Evolutionary conservation across 2,888 invertebrate species (phyloP).

Genomic region (Chymomyza caudatula): DNA sequence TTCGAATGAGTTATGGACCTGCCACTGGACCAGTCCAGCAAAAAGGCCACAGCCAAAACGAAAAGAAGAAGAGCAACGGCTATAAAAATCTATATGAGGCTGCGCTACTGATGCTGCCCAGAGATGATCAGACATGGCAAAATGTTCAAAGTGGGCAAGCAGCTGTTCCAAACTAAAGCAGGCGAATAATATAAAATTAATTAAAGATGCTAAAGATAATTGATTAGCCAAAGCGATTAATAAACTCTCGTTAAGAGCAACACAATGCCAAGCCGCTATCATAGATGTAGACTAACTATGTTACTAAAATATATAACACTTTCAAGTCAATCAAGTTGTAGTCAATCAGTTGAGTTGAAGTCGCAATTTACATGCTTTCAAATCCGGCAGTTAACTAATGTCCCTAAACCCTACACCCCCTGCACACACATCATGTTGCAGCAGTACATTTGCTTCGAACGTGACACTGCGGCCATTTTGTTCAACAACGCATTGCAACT

Average conservation of each 20-base stretch:
- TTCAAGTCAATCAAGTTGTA: not conserved
- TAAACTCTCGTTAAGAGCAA: conserved; percentile 66
- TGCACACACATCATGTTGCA: not conserved
- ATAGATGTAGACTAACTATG: not conserved
- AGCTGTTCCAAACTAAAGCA: conserved; percentile 49
- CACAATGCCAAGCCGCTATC: not conserved
- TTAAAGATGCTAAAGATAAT: conserved; percentile 79
- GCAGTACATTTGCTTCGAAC: not conserved
- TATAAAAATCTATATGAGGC: not conserved
- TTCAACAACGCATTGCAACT: conserved; percentile 28
- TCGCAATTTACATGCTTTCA: no score
- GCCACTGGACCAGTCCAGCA: conserved; percentile 9
- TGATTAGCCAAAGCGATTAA: conserved; percentile 78
- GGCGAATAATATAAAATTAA: conserved; percentile 77
- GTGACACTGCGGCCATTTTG: not conserved
- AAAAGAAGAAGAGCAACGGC: not conserved
- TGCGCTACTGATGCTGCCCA: conserved; percentile 13
- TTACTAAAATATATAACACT: not conserved
- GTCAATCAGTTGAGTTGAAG: not conserved
- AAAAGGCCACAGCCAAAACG: not conserved
- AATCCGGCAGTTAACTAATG: no score
- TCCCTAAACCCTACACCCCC: not conserved
- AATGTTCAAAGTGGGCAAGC: conserved; percentile 25
- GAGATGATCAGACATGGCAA: conserved; percentile 39
- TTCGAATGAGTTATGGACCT: conserved; percentile 60